Evolutionary conservation across 2,888 invertebrate species (phyloP).

Genomic region (Macrophya alboannulata): DNA sequence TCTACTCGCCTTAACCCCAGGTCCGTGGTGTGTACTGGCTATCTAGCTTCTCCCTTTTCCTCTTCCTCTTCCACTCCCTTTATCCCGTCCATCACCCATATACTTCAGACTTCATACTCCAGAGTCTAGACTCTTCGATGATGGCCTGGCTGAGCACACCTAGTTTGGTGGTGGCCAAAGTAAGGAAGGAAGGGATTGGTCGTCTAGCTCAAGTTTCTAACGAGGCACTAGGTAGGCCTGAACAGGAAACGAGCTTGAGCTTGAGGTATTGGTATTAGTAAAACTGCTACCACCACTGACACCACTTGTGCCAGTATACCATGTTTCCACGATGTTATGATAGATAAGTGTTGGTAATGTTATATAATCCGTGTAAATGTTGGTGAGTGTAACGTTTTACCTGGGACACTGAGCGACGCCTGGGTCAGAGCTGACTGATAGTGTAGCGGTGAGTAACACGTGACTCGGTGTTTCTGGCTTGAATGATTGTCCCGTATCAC

Average conservation of each 20-base stretch:
- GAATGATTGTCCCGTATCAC: conserved; percentile 52
- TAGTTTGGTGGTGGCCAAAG: conserved; percentile 11
- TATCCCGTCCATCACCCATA: not conserved
- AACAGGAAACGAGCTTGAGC: conserved; percentile 37
- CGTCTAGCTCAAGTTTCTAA: conserved; percentile 41
- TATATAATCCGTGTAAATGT: not conserved
- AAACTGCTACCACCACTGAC: not conserved
- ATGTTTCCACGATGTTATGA: not conserved
- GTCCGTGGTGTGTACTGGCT: conserved; percentile 40
- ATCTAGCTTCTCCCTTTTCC: not conserved
- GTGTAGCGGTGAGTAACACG: conserved; percentile 48
- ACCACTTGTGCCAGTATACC: not conserved
- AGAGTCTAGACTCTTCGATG: conserved; percentile 39
- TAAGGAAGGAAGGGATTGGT: conserved; percentile 10
- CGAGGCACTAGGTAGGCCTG: conserved; percentile 36
- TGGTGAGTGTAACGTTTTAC: conserved; percentile 34
- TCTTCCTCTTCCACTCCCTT: not conserved
- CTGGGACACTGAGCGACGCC: conserved; percentile 49
- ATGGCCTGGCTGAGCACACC: conserved; percentile 31
- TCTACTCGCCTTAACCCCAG: conserved; percentile 1
- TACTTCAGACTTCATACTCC: conserved; percentile 27
- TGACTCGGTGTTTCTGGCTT: conserved; percentile 46
- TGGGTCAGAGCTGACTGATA: conserved; percentile 36
- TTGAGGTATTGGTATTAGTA: conserved; percentile 2
- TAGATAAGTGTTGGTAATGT: not conserved